Percentiles rank a stretch among this genome's conserved stretches.
These are phyloP conservation scores for Procavia capensis DNA, from an alignment of 2,113 vertebrate species.

Conservation along the genomic window DNA sequence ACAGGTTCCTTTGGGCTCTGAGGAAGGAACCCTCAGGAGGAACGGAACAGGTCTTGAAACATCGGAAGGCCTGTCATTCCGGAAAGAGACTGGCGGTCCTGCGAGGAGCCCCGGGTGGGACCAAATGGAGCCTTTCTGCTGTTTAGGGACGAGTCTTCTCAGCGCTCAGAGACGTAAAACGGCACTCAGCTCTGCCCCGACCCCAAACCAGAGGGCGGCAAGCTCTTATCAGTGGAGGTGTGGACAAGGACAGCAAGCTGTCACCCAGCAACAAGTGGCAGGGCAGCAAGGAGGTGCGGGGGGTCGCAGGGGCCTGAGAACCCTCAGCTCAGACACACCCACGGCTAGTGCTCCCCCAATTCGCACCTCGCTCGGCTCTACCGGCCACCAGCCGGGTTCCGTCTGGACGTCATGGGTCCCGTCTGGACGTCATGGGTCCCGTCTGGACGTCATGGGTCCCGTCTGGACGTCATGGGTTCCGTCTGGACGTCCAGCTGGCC, in stretches of 20 bases:
- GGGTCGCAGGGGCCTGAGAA: background rate
- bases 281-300: background rate
- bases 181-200: background rate
- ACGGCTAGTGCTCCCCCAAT: background rate
- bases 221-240: background rate
- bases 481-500: background rate
- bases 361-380: background rate
- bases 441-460: too few relatives aligned
- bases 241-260: background rate
- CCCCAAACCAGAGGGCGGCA: background rate
- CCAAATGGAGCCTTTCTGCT: background rate
- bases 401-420: too few relatives aligned
- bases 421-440: too few relatives aligned
- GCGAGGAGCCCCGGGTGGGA: background rate
- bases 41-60: background rate
- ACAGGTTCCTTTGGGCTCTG: background rate
- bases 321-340: background rate
- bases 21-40: background rate
- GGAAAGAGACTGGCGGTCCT: background rate
- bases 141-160: background rate
- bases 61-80: background rate
- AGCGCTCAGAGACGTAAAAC: background rate
- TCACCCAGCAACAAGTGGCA: background rate
- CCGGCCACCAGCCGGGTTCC: background rate
- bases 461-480: too few relatives aligned